These are phyloP conservation scores for Cirrhinus molitorella DNA, from an alignment of 2,797 vertebrate genomes.

Conservation along the genomic window DNA sequence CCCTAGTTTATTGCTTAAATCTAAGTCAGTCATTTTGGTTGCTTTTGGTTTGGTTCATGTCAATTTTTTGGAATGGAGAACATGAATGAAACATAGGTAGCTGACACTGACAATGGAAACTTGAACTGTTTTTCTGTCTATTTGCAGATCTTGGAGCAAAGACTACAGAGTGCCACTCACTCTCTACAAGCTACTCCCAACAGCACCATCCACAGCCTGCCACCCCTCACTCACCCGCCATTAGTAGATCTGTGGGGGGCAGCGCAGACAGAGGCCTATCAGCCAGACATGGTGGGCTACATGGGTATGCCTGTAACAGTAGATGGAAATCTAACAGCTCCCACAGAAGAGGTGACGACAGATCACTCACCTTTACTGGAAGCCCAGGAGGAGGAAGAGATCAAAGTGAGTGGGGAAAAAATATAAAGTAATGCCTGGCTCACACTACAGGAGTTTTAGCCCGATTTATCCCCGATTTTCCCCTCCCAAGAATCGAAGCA, in stretches of 20 bases:
- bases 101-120: not conserved
- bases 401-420: conserved; percentile 74
- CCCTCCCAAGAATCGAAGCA: too few relatives aligned
- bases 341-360: conserved; percentile 80
- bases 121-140: conserved; percentile 33
- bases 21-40: not conserved
- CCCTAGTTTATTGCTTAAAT: too few relatives aligned
- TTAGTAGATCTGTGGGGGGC: conserved; percentile 90
- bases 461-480: too few relatives aligned
- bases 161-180: conserved; percentile 82
- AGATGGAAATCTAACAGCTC: conserved; percentile 78
- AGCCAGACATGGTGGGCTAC: conserved; percentile 82
- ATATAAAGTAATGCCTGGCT: not conserved
- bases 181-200: conserved; percentile 85
- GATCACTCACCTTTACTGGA: conserved; percentile 90
- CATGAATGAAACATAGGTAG: not conserved
- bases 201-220: conserved; percentile 84
- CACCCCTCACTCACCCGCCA: conserved; percentile 81
- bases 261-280: conserved; percentile 80
- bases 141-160: conserved; percentile 78
- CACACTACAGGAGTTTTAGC: too few relatives aligned
- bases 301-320: conserved; percentile 84
- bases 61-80: not conserved
- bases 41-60: not conserved
- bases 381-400: conserved; percentile 87